Conservation (phyloP, 2,888 invertebrate species). For the Hofmannophila pseudospretella region DNA sequence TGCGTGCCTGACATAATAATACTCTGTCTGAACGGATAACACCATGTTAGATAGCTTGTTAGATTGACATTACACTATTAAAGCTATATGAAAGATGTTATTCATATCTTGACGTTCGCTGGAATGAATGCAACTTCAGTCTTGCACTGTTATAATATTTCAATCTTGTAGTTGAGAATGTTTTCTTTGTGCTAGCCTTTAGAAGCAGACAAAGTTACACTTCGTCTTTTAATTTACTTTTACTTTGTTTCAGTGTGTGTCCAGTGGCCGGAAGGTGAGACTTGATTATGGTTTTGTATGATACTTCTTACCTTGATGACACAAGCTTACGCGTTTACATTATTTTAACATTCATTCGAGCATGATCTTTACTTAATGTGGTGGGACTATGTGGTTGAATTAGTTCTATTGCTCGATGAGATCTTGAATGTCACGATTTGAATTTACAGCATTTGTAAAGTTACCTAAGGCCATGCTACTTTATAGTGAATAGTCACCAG, state of each 20-base stretch:
- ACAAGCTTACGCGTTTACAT: slow-evolving; percentile 66
- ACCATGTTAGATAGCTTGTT: slow-evolving; percentile 59
- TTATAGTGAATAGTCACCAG: slow-evolving; percentile 33
- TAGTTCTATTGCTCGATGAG: slow-evolving; percentile 57
- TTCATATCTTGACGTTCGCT: slow-evolving; percentile 46
- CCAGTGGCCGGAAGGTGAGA: slow-evolving; percentile 94
- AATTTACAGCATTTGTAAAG: slow-evolving; percentile 51
- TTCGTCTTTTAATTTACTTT: slow-evolving; percentile 20
- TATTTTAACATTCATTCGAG: slow-evolving; percentile 68
- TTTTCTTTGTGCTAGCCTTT: slow-evolving; percentile 51
- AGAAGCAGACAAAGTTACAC: slow-evolving; percentile 14
- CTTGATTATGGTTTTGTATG: slow-evolving; percentile 26
- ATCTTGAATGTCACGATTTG: slow-evolving; percentile 49
- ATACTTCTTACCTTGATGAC: slow-evolving; percentile 36
- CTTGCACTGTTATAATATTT: slow-evolving; percentile 61
- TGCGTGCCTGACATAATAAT: slow-evolving; percentile 42
- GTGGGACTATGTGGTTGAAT: slow-evolving; percentile 62
- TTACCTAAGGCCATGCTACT: slow-evolving; percentile 52
- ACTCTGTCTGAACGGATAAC: slow-evolving; percentile 38
- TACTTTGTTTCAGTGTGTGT: slow-evolving; percentile 89
- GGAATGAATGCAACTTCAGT: slow-evolving; percentile 59
- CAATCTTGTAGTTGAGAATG: slow-evolving; percentile 66
- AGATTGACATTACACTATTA: slow-evolving; percentile 41
- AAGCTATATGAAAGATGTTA: slow-evolving; percentile 32
- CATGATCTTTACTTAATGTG: slow-evolving; percentile 61